Conservation (phyloP, 2,888 invertebrate genomes). For the Caenorhabditis macrosperma region DNA sequence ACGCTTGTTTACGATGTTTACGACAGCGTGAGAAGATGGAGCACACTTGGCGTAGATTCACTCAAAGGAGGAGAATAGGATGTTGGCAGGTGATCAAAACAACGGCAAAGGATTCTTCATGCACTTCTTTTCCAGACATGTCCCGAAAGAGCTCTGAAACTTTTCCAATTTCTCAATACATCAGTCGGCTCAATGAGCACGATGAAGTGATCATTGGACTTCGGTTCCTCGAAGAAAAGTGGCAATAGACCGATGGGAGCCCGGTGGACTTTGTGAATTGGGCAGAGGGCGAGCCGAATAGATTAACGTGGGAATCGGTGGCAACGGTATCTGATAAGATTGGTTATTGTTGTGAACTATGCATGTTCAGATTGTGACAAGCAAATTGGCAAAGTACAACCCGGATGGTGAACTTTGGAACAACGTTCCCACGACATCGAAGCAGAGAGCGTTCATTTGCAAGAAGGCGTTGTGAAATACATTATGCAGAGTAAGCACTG, state of each 20-base stretch:
- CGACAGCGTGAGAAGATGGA: not conserved
- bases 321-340: not conserved
- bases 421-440: no score
- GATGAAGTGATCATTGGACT: not conserved
- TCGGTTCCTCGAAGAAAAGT: no score
- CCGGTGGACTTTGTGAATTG: not conserved
- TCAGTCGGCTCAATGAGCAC: not conserved
- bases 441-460: not conserved
- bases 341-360: not conserved
- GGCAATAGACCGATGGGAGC: not conserved
- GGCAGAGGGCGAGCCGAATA: not conserved
- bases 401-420: no score
- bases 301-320: not conserved
- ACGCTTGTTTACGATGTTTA: no score
- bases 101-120: no score
- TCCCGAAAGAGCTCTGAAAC: not conserved
- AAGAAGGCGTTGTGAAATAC: no score
- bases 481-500: no score
- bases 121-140: not conserved
- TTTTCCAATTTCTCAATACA: not conserved
- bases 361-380: no score
- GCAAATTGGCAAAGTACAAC: no score
- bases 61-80: not conserved
- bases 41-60: conserved; percentile 9
- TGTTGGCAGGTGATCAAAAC: no score